phyloP scores from a whole-genome alignment of 2,888 invertebrate species.

The Schizotus pectinicornis region DNA sequence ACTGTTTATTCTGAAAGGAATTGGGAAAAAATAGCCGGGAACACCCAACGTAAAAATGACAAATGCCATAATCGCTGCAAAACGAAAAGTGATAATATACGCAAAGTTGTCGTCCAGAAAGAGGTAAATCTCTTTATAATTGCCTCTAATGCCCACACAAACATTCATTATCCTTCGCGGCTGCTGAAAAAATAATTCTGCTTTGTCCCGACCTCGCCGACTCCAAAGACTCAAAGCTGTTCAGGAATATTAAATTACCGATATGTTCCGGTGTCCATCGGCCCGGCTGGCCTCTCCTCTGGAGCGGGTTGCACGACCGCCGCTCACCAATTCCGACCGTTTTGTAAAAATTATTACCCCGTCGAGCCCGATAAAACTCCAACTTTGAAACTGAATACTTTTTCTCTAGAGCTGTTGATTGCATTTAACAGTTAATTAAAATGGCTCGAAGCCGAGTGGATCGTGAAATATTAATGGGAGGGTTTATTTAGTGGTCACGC shows the following conservation, averaged over 20 bases:
- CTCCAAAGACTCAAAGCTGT: no score
- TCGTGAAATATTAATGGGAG: slow-evolving; percentile 40
- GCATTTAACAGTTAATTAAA: slow-evolving; percentile 42
- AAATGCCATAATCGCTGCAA: no score
- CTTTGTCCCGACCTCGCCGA: no score
- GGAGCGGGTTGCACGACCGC: slow-evolving; percentile 16
- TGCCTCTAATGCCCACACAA: no score
- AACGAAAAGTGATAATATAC: no score
- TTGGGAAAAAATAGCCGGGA: background rate
- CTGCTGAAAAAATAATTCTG: no score
- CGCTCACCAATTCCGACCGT: slow-evolving; percentile 20
- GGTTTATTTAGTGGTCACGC: slow-evolving; percentile 41
- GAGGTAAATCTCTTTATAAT: no score
- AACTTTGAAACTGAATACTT: slow-evolving; percentile 29
- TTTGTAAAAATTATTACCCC: slow-evolving; percentile 26
- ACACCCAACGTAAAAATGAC: background rate
- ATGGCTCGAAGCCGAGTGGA: slow-evolving; percentile 34
- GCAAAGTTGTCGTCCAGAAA: no score
- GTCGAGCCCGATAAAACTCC: slow-evolving; percentile 28
- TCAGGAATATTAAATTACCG: no score
- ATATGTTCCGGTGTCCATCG: background rate
- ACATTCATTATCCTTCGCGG: no score
- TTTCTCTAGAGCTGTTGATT: slow-evolving; percentile 36
- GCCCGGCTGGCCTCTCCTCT: no score
- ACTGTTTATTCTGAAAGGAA: no score